A percentile compares a stretch with the other conserved stretches of the same genome.
Conservation (phyloP, 1,140 invertebrate genomes). For the Gryon sp. region DNA sequence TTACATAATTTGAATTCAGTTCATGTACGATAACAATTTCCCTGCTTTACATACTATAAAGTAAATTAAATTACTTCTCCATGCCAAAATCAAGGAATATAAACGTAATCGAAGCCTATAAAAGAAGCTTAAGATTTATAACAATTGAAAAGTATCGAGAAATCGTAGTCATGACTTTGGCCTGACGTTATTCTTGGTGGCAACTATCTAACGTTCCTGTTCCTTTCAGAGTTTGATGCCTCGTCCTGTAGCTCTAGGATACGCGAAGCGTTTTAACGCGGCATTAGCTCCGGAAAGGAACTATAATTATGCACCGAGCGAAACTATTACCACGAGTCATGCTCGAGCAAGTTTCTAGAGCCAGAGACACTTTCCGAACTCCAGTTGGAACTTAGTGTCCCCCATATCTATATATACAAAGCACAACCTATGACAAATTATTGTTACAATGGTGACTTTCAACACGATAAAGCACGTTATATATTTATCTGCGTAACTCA, state of each 20-base stretch:
- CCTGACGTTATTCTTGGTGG: constrained; percentile 9
- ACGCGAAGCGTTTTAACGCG: constrained; percentile 66
- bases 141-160: background rate
- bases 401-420: constrained; percentile 28
- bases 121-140: constrained; percentile 29
- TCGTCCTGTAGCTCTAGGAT: constrained; percentile 43
- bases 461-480: constrained; percentile 57
- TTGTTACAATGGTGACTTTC: constrained; percentile 60
- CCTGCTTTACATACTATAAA: too few relatives aligned
- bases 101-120: constrained; percentile 9
- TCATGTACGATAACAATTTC: too few relatives aligned
- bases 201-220: constrained; percentile 43
- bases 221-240: constrained; percentile 56
- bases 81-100: too few relatives aligned
- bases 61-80: too few relatives aligned
- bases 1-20: too few relatives aligned
- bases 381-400: constrained; percentile 50
- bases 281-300: constrained; percentile 72
- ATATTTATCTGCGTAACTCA: constrained; percentile 49
- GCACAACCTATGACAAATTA: constrained; percentile 62
- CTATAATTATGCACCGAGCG: constrained; percentile 72
- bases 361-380: constrained; percentile 62
- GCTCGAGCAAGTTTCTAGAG: constrained; percentile 67
- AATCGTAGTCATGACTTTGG: constrained; percentile 24
- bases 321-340: constrained; percentile 73